A percentile compares a stretch with the other conserved stretches of the same genome.
These are phyloP conservation scores for Antrozous pallidus DNA, from an alignment of 2,797 vertebrate genomes.

Conservation along the genomic window DNA sequence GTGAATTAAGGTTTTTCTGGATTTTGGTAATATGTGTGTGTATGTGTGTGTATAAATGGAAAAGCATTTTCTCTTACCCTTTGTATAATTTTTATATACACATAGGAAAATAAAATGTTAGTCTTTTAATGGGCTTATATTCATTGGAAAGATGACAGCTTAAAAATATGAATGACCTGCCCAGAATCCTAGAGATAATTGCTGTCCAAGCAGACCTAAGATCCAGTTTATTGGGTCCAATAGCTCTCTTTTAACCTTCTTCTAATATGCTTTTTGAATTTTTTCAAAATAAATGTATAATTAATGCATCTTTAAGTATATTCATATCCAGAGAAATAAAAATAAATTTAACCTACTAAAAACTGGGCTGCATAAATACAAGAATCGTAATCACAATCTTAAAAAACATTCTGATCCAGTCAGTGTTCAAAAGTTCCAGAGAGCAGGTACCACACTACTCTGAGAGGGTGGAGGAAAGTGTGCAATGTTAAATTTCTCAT, in stretches of 20 bases:
- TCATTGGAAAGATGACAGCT: constrained; percentile 37
- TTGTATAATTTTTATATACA: background rate
- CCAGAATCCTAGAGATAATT: background rate
- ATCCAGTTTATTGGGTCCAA: background rate
- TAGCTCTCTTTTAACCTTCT: background rate
- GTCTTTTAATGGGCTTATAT: background rate
- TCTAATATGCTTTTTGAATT: background rate
- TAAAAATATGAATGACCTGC: background rate
- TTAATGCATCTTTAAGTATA: constrained; percentile 15
- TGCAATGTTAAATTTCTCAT: background rate
- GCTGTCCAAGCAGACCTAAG: background rate
- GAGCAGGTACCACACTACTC: background rate
- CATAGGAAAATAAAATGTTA: constrained; percentile 30
- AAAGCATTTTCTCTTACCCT: constrained; percentile 6
- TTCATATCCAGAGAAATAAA: constrained; percentile 46
- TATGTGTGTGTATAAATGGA: background rate
- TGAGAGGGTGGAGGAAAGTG: background rate
- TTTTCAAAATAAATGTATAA: constrained; percentile 30
- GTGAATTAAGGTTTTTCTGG: background rate
- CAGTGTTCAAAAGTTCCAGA: background rate
- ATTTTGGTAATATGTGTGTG: background rate
- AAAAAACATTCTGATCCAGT: background rate
- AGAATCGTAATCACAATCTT: constrained; percentile 11
- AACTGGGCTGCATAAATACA: background rate
- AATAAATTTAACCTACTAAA: constrained; percentile 25